Evolutionary conservation across 2,888 invertebrate species (phyloP), one percentile per base, ranked within the genome.

Genomic region (Drosophila ezoana): DNA sequence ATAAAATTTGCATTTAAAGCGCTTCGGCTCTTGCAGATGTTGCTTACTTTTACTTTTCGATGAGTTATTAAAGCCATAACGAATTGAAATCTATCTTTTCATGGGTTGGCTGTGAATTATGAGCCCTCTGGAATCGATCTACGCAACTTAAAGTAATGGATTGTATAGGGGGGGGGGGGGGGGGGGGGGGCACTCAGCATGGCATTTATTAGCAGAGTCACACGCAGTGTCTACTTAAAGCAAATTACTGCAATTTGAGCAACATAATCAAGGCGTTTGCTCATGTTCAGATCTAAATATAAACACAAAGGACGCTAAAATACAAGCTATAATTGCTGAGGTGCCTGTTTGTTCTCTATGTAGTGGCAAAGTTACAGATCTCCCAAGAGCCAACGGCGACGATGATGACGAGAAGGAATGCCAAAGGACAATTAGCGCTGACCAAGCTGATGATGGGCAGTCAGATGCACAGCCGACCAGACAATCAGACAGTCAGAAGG

Each of bases 341-440:
- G 48, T 43, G 45, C 35, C 14, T 40, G 56, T 44, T 58, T 48
- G 57, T 60, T 41, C 51, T 53, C 41, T 43, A 40, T 65, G 44
- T n/a, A 32, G 32, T 59, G 38, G 43, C 54, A 67, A 59, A 75
- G 67, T 72, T 62, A 49, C 72, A 69, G 64, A 76, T 72, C 64
- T 69, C 58, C 44, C 73, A 63, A 64, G 59, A 49, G 48, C 28
- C 33, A 43, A 40, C 20, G 40, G 23, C 44, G 77, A 68, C 64
- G 74, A 79, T 76, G 81, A 72, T 77, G 76, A 72, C 72, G 70
- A 78, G 79, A 51, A 81, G 82, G 81, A 85, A 86, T 87, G 80
- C 82, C 82, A 79, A 79, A 87, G 85, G 82, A 86, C 82, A 86
- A 86, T 86, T 86, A 86, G 81, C 79, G 77, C 41, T 69, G 70